Evolutionary conservation across 2,888 invertebrate genomes (phyloP), one percentile per base, ranked within the genome.

Genomic region (Nebria brevicollis): DNA sequence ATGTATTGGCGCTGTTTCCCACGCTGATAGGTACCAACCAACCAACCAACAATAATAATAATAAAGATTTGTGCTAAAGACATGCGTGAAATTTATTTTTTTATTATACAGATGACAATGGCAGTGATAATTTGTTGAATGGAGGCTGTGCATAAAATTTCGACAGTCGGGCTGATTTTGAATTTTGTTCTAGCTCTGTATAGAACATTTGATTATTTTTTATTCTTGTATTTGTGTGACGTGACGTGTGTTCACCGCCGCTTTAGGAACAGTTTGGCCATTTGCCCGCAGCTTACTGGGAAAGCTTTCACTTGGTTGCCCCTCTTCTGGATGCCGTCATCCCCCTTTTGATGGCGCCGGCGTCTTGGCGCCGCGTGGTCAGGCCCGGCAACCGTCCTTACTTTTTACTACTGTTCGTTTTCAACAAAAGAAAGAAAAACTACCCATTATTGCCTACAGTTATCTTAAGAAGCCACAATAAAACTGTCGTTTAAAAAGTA

Each of bases 361-460:
- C 77, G 82, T 76, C 83, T 85, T 87, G 88, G 88, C 88, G 88
- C 88, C 88, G 86, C 86, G 76, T 76, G 84, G 84, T 84, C 86
- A 85, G 86, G 86, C 77, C 85, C 86, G 85, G 86, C 86, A 87
- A 87, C 86, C 87, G 87, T 88, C 87, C 88, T 88, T 87, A 88
- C 88, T 88, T 88, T 88, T 88, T 88, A 88, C 87, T 86, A 86
- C 87, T 86, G 54, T 54, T 54, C 86, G 84, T 85, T 85, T 84
- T 86, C 86, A 86, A 87, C 87, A 87, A 87, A 87, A 86, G 88
- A 87, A 88, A 87, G 88, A 88, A 88, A 88, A 89, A 88, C 89
- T 87, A 87, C 87, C 89, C 88, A 89, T 89, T 89, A 89, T 89
- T 89, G 88, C 88, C 88, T 88, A 89, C 88, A 88, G 89, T 89